Conservation (phyloP, 2,113 vertebrate genomes). For the Plectropomus leopardus region DNA sequence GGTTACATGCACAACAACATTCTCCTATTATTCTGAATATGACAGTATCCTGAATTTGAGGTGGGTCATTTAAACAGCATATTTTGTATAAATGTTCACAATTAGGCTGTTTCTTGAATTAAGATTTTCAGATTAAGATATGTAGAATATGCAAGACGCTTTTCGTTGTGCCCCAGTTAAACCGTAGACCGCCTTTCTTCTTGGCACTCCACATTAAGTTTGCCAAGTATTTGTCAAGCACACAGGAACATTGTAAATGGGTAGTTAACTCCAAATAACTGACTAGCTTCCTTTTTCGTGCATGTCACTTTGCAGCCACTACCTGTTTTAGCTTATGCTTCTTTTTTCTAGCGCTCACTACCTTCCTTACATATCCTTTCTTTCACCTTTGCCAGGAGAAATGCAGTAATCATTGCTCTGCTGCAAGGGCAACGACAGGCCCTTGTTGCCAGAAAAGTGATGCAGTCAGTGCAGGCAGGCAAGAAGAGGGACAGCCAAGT, state of each 20-base stretch:
- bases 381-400: slow-evolving; percentile 3
- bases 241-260: not conserved
- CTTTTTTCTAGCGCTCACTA: not conserved
- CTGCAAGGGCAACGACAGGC: not conserved
- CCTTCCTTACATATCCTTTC: not conserved
- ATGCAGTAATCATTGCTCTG: not conserved
- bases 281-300: not conserved
- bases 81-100: no score
- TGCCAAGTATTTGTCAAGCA: not conserved
- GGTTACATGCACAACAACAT: no score
- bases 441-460: slow-evolving; percentile 5
- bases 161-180: no score
- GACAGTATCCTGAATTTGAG: no score
- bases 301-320: not conserved
- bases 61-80: no score
- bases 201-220: not conserved
- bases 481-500: not conserved
- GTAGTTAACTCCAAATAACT: not conserved
- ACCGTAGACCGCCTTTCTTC: not conserved
- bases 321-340: not conserved
- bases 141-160: no score
- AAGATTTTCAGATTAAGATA: no score
- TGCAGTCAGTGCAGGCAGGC: not conserved
- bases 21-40: no score
- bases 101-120: no score